Conservation (phyloP, 2,797 vertebrate genomes). For the Poecilia gillii region DNA sequence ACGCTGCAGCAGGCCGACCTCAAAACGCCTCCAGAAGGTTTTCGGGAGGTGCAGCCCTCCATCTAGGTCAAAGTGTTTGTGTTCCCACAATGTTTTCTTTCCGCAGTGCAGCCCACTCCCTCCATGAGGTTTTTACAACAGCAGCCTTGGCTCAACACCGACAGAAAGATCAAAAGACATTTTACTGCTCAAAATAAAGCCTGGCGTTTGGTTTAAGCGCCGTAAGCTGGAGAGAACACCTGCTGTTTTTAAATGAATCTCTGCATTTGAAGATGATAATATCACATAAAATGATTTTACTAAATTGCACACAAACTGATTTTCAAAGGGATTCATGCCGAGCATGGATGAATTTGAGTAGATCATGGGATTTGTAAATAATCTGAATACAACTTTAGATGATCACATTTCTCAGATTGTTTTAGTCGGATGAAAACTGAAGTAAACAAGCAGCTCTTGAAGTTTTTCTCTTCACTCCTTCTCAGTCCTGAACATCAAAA, state of each 20-base stretch:
- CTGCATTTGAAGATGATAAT: not conserved
- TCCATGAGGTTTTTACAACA: constrained; percentile 49
- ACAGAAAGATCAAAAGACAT: constrained; percentile 42
- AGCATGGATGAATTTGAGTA: not conserved
- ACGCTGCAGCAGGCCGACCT: constrained; percentile 3
- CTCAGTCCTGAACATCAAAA: constrained; percentile 95
- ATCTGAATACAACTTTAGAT: constrained; percentile 32
- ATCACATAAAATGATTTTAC: constrained; percentile 22
- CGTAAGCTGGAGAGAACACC: not conserved
- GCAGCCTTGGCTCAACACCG: constrained; percentile 47
- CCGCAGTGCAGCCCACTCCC: constrained; percentile 55
- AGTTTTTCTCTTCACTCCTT: constrained; percentile 57
- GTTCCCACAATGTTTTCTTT: constrained; percentile 47
- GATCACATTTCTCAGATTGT: constrained; percentile 16
- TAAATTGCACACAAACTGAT: constrained; percentile 15
- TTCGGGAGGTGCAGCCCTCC: constrained; percentile 27
- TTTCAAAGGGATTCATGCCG: constrained; percentile 17
- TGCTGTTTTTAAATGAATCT: not conserved
- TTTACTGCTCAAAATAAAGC: not conserved
- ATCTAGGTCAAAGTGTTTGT: constrained; percentile 44
- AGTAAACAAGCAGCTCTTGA: constrained; percentile 31
- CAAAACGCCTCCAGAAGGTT: constrained; percentile 22
- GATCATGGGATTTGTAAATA: constrained; percentile 23
- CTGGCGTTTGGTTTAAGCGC: not conserved
- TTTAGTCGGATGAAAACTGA: constrained; percentile 27